phyloP scores from a whole-genome alignment of 2,888 invertebrate genomes.

The Panzeria rudis region DNA sequence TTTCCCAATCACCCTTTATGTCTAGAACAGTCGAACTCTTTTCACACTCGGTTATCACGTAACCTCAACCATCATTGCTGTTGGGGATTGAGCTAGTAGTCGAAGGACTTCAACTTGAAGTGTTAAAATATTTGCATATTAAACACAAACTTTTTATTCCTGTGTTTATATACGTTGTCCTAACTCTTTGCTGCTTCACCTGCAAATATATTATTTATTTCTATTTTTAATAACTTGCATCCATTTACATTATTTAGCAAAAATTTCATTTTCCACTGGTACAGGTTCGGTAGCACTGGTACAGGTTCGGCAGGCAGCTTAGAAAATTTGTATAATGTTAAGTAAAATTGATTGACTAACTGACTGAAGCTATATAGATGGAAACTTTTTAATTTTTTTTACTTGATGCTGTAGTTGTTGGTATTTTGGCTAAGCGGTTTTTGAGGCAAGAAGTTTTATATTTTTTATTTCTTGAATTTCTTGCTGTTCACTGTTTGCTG shows the following conservation, averaged over 20 bases:
- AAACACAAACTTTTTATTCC: conserved; percentile 10
- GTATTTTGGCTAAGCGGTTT: conserved; percentile 11
- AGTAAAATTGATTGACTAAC: conserved; percentile 40
- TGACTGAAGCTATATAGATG: conserved; percentile 13
- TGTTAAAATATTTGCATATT: conserved; percentile 20
- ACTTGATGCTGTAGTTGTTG: conserved; percentile 2
- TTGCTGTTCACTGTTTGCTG: conserved; percentile 24
- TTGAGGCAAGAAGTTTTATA: neutral
- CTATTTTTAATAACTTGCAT: neutral
- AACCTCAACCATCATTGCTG: neutral
- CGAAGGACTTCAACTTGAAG: neutral
- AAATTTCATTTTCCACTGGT: conserved; percentile 1
- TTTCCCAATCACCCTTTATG: conserved; percentile 23
- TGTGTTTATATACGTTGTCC: neutral
- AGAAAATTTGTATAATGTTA: conserved; percentile 21
- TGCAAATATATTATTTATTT: neutral
- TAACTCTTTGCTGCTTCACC: neutral
- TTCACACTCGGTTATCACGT: conserved; percentile 13
- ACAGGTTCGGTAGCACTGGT: neutral
- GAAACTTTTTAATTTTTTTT: conserved; percentile 15
- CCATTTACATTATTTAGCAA: conserved; percentile 13
- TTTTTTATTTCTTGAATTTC: conserved; percentile 18
- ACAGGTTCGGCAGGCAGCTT: neutral
- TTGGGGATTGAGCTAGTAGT: neutral
- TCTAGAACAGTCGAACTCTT: conserved; percentile 17